Base-by-base conservation (phyloP, 2,888 invertebrate species). In the Oligia strigilis region DNA sequence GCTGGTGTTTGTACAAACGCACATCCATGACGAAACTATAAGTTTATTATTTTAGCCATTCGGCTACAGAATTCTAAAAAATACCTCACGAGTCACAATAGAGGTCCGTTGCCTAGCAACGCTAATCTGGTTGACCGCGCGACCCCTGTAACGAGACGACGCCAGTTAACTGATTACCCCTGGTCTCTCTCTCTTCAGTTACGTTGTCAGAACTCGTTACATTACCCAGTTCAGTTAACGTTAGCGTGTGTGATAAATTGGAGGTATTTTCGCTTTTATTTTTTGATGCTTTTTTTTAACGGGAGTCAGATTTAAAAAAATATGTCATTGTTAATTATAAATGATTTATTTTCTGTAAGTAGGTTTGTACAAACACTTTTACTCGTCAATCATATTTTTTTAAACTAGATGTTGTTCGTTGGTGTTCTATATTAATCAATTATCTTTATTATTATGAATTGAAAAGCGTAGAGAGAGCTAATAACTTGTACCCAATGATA, bases 101-200 rank as follows among this genome's bases (percentile, higher is more conserved):
- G 67, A 75, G 52, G 76, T 72, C 74, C 69, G 87, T 89, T 86
- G 85, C 88, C 76, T 73, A 69, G 87, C 87, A 86, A 90, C 89
- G 86, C 80, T 92, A 90, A 92, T 91, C 90, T 87, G 80, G 78
- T 83, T 88, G 91, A 91, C 92, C 92, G 88, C 90, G 69, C 84
- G 79, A 78, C 82, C 82, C 71, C 79, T 66, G 87, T 91, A 91
- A 93, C 90, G 88, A 89, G 89, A 87, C 85, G 65, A 71, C 77
- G 87, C 80, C 87, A 89, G 91, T 88, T 91, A 90, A 92, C 91
- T 89, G 92, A 93, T 93, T 92, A 91, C 88, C 86, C 78, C n/a
- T 77, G 75, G 23, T 81, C 86, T 74, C 77, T 82, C 81, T 80
- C 67, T 78, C 89, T 88, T 79, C 65, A 82, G 83, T 81, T 83